Percentiles rank a stretch among this genome's conserved stretches.
Conservation (phyloP, 2,888 invertebrate genomes). For the Unio pictorum region DNA sequence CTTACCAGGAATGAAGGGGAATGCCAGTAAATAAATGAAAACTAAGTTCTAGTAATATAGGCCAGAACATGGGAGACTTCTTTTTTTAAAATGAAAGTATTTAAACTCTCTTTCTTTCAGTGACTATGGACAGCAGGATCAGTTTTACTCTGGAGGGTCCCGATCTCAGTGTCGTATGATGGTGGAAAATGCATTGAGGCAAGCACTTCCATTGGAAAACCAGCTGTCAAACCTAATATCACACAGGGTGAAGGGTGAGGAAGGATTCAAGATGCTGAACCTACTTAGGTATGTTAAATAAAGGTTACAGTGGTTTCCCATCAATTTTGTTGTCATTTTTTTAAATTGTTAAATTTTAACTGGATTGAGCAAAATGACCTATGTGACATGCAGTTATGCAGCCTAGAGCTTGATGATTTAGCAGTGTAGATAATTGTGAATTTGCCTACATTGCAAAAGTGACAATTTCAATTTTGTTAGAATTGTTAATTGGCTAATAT, state of each 20-base stretch:
- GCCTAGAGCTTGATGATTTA: too few relatives aligned
- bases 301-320: background rate
- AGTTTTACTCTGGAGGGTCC: conserved; percentile 43
- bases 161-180: conserved; percentile 54
- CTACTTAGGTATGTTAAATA: conserved; percentile 31
- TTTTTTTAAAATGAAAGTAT: too few relatives aligned
- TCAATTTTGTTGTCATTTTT: background rate
- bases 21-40: too few relatives aligned
- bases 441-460: too few relatives aligned
- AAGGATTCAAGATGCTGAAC: conserved; percentile 41
- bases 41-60: too few relatives aligned
- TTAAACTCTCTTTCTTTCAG: conserved; percentile 7
- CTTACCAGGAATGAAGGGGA: too few relatives aligned
- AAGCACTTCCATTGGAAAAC: conserved; percentile 58
- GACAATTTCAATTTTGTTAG: too few relatives aligned
- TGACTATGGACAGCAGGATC: conserved; percentile 41
- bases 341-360: background rate
- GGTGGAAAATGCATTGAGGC: conserved; percentile 60
- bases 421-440: too few relatives aligned
- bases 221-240: conserved; percentile 61
- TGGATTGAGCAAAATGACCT: too few relatives aligned
- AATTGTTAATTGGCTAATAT: too few relatives aligned
- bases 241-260: conserved; percentile 56
- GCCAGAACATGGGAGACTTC: too few relatives aligned
- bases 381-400: too few relatives aligned